Conservation (phyloP, 2,797 vertebrate species). For the Vespertilio murinus region DNA sequence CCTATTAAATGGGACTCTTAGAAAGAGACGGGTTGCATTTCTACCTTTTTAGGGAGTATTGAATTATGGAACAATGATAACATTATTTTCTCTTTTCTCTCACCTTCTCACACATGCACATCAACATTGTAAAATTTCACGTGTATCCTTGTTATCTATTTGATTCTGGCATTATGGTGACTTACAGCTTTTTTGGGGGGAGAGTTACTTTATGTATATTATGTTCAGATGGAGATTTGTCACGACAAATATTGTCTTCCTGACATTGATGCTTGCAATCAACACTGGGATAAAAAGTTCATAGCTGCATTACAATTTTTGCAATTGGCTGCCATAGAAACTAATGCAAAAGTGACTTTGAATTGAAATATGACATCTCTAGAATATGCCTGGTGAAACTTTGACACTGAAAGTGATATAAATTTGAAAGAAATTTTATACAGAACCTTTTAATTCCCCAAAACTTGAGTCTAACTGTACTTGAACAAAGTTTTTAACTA, state of each 20-base stretch:
- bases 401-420: constrained; percentile 55
- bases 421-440: constrained; percentile 60
- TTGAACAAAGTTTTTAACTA: constrained; percentile 36
- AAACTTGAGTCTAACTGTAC: constrained; percentile 38
- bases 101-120: not conserved
- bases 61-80: not conserved
- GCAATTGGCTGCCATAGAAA: constrained; percentile 60
- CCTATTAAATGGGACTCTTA: not conserved
- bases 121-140: not conserved
- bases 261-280: not conserved
- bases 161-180: not conserved
- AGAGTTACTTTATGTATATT: not conserved
- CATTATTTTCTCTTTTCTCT: not conserved
- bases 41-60: not conserved
- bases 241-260: constrained; percentile 21
- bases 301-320: constrained; percentile 41
- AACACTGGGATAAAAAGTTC: not conserved
- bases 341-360: constrained; percentile 36
- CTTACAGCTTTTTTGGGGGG: not conserved
- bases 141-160: not conserved
- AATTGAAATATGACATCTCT: constrained; percentile 47
- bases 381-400: constrained; percentile 54
- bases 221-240: constrained; percentile 16
- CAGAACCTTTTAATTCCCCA: constrained; percentile 24
- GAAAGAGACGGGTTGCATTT: not conserved